Conservation (phyloP, 2,113 vertebrate genomes). For the Ailuropoda melanoleuca region DNA sequence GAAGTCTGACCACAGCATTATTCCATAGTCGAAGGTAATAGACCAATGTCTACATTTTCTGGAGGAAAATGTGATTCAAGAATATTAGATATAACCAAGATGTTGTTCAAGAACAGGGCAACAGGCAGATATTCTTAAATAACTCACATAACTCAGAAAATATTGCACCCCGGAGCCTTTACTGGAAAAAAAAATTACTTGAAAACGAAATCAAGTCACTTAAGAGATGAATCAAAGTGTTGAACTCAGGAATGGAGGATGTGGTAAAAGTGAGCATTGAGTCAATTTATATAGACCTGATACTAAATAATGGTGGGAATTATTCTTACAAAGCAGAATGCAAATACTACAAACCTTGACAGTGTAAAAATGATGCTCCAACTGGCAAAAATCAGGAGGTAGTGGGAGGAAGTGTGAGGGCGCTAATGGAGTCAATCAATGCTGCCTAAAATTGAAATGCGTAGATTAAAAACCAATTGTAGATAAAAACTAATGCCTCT, state of each 20-base stretch:
- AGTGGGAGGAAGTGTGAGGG: background rate
- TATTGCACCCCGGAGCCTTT: background rate
- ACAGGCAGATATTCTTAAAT: background rate
- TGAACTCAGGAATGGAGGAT: background rate
- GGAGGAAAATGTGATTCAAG: background rate
- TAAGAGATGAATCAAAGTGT: constrained; percentile 20
- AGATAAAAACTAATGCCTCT: background rate
- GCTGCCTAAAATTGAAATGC: background rate
- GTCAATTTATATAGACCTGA: background rate
- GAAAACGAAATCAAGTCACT: constrained; percentile 46
- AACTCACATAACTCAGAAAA: constrained; percentile 33
- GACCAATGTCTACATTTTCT: background rate
- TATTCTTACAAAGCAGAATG: background rate
- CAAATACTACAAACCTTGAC: background rate
- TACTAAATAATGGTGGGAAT: background rate
- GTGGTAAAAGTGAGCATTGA: background rate
- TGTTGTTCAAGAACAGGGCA: background rate
- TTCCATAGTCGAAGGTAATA: background rate
- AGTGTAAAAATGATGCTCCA: background rate
- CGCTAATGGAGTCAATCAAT: background rate
- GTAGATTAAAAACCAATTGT: background rate
- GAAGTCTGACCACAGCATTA: background rate
- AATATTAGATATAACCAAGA: background rate
- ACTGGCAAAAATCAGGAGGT: constrained; percentile 4
- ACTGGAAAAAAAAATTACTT: background rate